Evolutionary conservation across 2,113 vertebrate species (phyloP).

Genomic region (Carollia perspicillata): DNA sequence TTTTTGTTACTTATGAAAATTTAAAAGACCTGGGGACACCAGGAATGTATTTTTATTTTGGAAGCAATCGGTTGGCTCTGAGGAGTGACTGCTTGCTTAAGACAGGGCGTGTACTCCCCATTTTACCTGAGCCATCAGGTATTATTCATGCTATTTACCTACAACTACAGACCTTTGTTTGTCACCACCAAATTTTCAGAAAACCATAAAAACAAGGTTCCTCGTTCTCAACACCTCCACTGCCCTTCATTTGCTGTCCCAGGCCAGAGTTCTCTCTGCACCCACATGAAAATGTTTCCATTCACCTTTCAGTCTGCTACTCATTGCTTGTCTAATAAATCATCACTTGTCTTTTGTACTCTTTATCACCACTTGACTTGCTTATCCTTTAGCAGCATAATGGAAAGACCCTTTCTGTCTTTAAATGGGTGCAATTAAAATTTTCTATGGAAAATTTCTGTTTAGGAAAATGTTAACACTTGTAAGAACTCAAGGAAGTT

Average conservation of each 20-base stretch:
- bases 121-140: not conserved
- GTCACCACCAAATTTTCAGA: not conserved
- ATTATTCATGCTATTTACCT: not conserved
- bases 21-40: not conserved
- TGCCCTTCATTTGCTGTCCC: not conserved
- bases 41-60: not conserved
- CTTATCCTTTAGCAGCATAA: not conserved
- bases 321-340: not conserved
- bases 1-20: not conserved
- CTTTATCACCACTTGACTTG: not conserved
- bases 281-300: not conserved
- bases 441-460: not conserved
- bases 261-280: not conserved
- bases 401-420: not conserved
- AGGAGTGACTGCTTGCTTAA: not conserved
- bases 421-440: not conserved
- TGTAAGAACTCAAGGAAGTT: not conserved
- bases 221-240: fast-evolving
- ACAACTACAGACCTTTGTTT: not conserved
- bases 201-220: not conserved
- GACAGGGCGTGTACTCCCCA: no score
- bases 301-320: not conserved
- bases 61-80: not conserved
- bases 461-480: not conserved
- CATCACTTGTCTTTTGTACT: not conserved